Percentiles rank a stretch among this genome's conserved stretches.
Evolutionary conservation across 2,113 vertebrate genomes (phyloP).

Genomic region (Tamias sibiricus): DNA sequence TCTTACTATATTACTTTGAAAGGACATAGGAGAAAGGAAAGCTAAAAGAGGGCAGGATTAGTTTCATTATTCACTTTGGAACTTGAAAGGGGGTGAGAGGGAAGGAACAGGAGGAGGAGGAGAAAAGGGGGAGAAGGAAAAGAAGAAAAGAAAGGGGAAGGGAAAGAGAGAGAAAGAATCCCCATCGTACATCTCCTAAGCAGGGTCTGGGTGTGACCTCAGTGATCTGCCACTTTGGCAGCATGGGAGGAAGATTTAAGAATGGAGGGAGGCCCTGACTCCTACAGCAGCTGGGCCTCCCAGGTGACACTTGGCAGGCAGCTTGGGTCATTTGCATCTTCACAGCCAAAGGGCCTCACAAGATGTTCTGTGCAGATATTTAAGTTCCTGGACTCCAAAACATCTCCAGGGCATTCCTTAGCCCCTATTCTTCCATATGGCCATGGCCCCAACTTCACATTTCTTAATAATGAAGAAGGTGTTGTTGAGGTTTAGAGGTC

Average conservation of each 20-base stretch:
- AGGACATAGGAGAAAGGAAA: background rate
- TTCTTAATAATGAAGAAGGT: slow-evolving; percentile 42
- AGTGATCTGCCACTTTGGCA: background rate
- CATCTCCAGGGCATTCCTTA: background rate
- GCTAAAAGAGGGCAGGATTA: background rate
- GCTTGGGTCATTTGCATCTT: slow-evolving; percentile 62
- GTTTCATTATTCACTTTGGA: background rate
- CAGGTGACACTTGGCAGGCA: slow-evolving; percentile 1
- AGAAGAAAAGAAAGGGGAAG: no score
- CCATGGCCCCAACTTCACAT: background rate
- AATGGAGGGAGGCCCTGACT: background rate
- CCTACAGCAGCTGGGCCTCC: background rate
- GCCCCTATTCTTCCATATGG: background rate
- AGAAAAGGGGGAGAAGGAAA: background rate
- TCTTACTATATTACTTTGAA: background rate
- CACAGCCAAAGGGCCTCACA: slow-evolving; percentile 53
- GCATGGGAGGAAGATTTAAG: background rate
- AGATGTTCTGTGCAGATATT: slow-evolving; percentile 52
- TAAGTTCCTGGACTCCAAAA: slow-evolving; percentile 55
- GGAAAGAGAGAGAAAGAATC: background rate
- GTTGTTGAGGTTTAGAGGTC: background rate
- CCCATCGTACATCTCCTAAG: background rate
- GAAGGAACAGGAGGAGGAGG: background rate
- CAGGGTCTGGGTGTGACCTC: background rate
- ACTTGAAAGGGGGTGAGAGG: background rate